Evolutionary conservation across 2,113 vertebrate genomes (phyloP), one percentile per base, ranked within the genome.

Genomic region (Alces alces): DNA sequence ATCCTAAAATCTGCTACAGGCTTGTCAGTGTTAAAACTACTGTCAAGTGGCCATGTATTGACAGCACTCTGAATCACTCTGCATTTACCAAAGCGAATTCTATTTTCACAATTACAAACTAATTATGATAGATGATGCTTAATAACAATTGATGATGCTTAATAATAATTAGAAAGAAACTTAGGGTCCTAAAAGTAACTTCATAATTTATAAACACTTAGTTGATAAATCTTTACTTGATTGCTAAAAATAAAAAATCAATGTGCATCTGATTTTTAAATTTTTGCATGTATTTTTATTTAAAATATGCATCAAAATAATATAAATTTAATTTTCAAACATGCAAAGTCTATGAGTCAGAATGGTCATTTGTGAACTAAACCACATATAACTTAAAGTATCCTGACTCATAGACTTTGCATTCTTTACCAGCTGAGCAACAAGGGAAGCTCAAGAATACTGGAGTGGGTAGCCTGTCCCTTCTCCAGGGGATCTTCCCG

Each of bases 1-100:
- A 94, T 87, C 66, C 87, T 93, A 96, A 94, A 87, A 92, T 95
- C 66, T 96, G 61, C 86, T 82, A 36, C 39, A 91, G 33, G 27
- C 43, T 93, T 96, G 33, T 58, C 84, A 82, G 10, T 83, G 10
- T 95, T 95, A 66, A 54, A 97, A 86, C 52, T 83, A 39, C 25
- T 55, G 12, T 95, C 70, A 93, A 97, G 27, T 87, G 27, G 19
- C 30, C 82, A 6, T 58, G 2, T 64, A 28, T 39, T 87, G 78
- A 86, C 17, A 91, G 23, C 30, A 76, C 50, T 92, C 86, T 28
- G 14, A 95, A 86, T 95, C 85, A 76, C 45, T 52, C 33, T 52
- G 33, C 43, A 85, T 82, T 97, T 33, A 92, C 76, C 21, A 91
- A 91, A 94, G 86, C 17, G 36, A 95, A 91, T 25, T 83, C 11